A percentile compares a stretch with the other conserved stretches of the same genome.
These are phyloP conservation scores for Chrysaora quinquecirrha DNA, from an alignment of 30 jellyfish, hydroid and myxozoan genomes.

Conservation along the genomic window DNA sequence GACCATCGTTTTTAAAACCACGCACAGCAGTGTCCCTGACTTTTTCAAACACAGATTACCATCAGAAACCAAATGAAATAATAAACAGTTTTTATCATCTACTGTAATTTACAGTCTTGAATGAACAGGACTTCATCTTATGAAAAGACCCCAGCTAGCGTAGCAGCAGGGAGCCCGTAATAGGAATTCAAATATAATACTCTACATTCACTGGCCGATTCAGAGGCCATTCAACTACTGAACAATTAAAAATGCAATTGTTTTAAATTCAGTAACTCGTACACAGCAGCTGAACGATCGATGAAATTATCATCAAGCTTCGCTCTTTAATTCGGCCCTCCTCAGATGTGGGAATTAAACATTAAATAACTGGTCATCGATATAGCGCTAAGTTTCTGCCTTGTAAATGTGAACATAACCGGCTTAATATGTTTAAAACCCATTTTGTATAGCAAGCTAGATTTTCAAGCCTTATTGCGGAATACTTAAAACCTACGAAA, in stretches of 20 bases:
- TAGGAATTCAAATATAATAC: slow-evolving; percentile 48
- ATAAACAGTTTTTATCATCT: slow-evolving; percentile 65
- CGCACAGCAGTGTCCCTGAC: slow-evolving; percentile 75
- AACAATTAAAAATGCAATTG: slow-evolving; percentile 70
- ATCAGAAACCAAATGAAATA: slow-evolving; percentile 69
- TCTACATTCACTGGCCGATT: slow-evolving; percentile 20
- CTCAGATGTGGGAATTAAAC: background rate
- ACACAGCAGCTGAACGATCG: slow-evolving; percentile 63
- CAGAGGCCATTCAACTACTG: too few species aligned
- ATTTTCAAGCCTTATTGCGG: too few species aligned
- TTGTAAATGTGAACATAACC: background rate
- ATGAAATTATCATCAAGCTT: slow-evolving; percentile 33
- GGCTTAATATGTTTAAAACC: background rate
- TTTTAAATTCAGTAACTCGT: slow-evolving; percentile 38
- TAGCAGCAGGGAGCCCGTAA: slow-evolving; percentile 68
- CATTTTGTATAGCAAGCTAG: too few species aligned
- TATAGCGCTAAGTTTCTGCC: too few species aligned
- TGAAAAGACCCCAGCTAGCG: slow-evolving; percentile 79
- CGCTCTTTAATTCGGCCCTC: background rate
- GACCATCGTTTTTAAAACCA: slow-evolving; percentile 72
- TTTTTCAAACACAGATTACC: slow-evolving; percentile 74
- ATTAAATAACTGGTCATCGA: background rate
- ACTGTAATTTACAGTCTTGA: slow-evolving; percentile 58
- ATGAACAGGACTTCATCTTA: slow-evolving; percentile 71
- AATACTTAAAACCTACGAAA: too few species aligned